These are phyloP conservation scores for Microcebus ravelobensis DNA, from an alignment of 2,113 vertebrate genomes.

Conservation along the genomic window DNA sequence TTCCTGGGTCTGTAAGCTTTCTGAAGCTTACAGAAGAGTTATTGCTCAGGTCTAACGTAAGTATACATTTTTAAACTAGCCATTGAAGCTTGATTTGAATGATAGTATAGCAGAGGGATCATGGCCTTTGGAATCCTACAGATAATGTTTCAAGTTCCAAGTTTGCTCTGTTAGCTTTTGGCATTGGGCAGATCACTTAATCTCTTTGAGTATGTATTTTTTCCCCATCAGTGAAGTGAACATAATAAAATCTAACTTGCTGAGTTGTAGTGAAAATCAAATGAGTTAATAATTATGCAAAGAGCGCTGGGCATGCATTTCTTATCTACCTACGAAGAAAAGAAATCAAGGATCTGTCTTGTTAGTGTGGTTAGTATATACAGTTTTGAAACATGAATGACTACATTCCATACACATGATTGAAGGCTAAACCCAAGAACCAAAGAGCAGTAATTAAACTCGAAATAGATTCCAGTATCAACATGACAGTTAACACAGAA, in stretches of 20 bases:
- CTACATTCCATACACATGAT: neutral
- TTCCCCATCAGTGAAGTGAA: conserved; percentile 5
- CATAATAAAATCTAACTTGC: conserved; percentile 36
- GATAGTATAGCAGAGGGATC: neutral
- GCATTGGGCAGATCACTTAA: neutral
- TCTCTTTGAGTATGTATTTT: neutral
- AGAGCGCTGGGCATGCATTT: neutral
- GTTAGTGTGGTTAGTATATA: neutral
- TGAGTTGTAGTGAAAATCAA: neutral
- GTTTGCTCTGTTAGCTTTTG: neutral
- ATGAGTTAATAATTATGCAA: neutral
- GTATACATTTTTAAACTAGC: neutral
- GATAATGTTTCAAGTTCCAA: neutral
- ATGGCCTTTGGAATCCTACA: neutral
- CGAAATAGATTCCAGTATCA: neutral
- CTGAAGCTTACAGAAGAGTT: neutral
- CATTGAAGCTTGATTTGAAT: neutral
- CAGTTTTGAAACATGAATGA: neutral
- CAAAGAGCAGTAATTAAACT: neutral
- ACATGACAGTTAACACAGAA: neutral
- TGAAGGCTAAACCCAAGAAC: neutral
- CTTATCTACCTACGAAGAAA: neutral
- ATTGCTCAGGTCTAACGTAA: neutral
- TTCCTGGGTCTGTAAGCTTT: neutral
- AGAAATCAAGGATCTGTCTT: neutral